A percentile compares a stretch with the other conserved stretches of the same genome.
Conservation (phyloP, 1,140 invertebrate species). For the Neoseiulus cucumeris region DNA sequence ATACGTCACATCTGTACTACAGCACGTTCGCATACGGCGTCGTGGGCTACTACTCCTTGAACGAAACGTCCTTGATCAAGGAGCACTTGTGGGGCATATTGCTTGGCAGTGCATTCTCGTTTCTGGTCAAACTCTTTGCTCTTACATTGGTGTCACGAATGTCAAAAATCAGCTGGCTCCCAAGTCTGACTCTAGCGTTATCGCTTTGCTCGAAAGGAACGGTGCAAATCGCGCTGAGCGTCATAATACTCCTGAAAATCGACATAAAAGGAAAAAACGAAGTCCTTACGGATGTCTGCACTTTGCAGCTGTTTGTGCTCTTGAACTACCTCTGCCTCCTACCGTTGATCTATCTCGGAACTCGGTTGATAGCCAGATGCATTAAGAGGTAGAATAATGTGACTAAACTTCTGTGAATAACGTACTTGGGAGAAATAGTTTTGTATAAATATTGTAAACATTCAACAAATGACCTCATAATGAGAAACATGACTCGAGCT, state of each 20-base stretch:
- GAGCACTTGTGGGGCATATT: not conserved
- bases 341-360: not conserved
- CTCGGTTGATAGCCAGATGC: not conserved
- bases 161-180: not conserved
- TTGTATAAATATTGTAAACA: too few species aligned
- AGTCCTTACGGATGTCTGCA: not conserved
- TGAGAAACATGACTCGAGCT: too few species aligned
- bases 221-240: not conserved
- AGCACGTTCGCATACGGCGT: not conserved
- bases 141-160: not conserved
- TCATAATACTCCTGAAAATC: not conserved
- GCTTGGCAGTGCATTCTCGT: not conserved
- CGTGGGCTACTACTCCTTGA: not conserved
- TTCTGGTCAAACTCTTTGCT: not conserved
- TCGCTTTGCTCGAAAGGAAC: not conserved
- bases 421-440: not conserved
- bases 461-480: too few species aligned
- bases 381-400: not conserved
- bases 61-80: not conserved
- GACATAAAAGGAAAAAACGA: not conserved
- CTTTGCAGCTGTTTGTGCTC: not conserved
- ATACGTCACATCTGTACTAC: not conserved
- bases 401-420: not conserved
- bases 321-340: not conserved
- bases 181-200: not conserved